Percentiles rank a stretch among this genome's conserved stretches.
Evolutionary conservation across 1,140 invertebrate species (phyloP).

Genomic region (Dufourea novaeangliae): DNA sequence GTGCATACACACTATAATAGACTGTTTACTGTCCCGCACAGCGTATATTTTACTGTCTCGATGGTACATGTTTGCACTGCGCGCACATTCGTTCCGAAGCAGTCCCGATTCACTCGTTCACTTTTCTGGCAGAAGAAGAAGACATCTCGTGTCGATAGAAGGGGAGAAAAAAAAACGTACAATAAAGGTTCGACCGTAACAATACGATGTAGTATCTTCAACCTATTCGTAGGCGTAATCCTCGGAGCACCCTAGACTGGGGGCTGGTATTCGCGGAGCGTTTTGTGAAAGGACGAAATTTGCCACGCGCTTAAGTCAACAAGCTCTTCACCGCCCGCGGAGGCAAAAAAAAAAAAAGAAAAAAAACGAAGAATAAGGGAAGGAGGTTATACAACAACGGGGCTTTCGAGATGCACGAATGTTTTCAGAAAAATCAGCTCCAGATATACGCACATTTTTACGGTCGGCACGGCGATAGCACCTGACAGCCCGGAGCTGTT

Average conservation of each 20-base stretch:
- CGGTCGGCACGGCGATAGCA: constrained; percentile 57
- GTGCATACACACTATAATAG: not conserved
- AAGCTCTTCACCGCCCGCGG: constrained; percentile 59
- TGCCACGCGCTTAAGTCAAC: constrained; percentile 81
- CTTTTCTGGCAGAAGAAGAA: constrained; percentile 14
- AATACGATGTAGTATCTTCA: constrained; percentile 34
- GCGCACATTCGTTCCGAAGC: not conserved
- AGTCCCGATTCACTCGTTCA: constrained; percentile 4
- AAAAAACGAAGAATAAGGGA: no score
- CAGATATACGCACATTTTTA: constrained; percentile 60
- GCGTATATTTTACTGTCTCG: no score
- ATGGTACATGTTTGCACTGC: not conserved
- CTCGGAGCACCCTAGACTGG: constrained; percentile 17
- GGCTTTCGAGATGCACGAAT: constrained; percentile 56
- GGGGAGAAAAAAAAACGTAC: not conserved
- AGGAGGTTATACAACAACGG: constrained; percentile 48
- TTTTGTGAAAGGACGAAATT: constrained; percentile 76
- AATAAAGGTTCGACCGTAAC: constrained; percentile 39
- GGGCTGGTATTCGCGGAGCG: constrained; percentile 38
- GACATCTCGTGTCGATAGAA: not conserved
- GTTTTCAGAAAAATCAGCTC: constrained; percentile 70
- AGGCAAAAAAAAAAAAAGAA: constrained; percentile 46
- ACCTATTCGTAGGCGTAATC: constrained; percentile 57
- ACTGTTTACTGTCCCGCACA: not conserved
- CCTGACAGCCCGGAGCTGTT: constrained; percentile 74